Conservation (phyloP, 1,140 invertebrate species). For the Dolichoris vasculosae region DNA sequence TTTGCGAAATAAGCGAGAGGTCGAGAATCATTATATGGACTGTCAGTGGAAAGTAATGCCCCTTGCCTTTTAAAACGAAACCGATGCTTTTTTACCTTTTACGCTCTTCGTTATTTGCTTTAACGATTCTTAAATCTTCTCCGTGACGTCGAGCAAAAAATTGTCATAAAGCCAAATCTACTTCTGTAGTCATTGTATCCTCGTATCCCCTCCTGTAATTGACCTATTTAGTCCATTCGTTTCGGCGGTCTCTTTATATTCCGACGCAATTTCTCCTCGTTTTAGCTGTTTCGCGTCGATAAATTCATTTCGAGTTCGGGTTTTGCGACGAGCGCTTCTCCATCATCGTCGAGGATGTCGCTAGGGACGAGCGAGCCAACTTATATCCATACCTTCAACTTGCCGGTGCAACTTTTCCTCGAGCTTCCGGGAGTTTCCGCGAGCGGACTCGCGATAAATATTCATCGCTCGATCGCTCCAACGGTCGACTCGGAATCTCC, state of each 20-base stretch:
- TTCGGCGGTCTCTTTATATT: background rate
- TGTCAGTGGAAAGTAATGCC: too few species aligned
- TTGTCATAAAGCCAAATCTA: slow-evolving; percentile 20
- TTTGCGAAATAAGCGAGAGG: background rate
- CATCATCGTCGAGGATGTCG: slow-evolving; percentile 44
- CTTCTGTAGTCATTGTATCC: background rate
- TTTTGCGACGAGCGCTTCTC: background rate
- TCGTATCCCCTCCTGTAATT: background rate
- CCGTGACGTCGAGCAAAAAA: background rate
- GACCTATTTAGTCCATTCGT: background rate
- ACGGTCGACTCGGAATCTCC: slow-evolving; percentile 36
- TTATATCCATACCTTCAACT: background rate
- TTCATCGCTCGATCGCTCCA: slow-evolving; percentile 47
- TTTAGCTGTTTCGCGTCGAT: background rate
- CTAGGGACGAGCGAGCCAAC: background rate
- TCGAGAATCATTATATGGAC: too few species aligned
- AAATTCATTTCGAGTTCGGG: slow-evolving; percentile 32
- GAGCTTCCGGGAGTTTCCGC: too few species aligned
- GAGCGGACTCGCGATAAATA: slow-evolving; percentile 49
- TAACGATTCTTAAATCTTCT: slow-evolving; percentile 10
- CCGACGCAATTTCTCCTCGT: background rate
- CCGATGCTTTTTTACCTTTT: background rate
- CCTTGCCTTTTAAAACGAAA: background rate
- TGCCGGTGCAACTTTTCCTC: background rate
- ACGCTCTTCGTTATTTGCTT: slow-evolving; percentile 9